Evolutionary conservation across 2,797 vertebrate genomes (phyloP), one percentile per base, ranked within the genome.

Genomic region (Nyctalus aviator): DNA sequence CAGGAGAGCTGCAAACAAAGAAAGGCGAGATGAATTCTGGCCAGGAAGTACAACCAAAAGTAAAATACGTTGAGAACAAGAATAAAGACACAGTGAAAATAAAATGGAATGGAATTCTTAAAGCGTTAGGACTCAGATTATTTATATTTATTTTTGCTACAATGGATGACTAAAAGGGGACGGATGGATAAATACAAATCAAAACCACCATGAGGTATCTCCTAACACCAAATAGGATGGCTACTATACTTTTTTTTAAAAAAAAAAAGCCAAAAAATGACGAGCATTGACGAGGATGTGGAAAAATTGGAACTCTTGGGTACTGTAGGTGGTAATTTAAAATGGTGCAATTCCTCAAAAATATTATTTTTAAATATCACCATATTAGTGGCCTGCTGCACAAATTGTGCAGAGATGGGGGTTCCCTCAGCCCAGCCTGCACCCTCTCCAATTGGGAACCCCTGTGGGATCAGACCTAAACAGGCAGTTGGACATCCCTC

Each of bases 1-100:
- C 90, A 84, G 3, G 57, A 66, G 91, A 84, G 77, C 98, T 98
- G 32, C 69, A 95, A 97, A 96, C 0, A 96, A 6, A 92, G 90
- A 93, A 89, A 90, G 0, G 83, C 44, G 10, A 25, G 48, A 12
- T 62, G 62, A 86, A 23, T 30, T 23, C 20, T 23, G 37, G 1
- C 30, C 30, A 23, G 48, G 25, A 20, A 37, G 10, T 8, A 68
- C 27, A 75, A 46, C 4, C 3, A 2, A 7, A n/a, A 57, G 14
- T 41, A 50, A 32, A 77, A 73, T 55, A 27, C 18, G n/a, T 21
- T 48, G 4, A 83, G 41, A 78, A 44, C 44, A 30, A 75, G n/a
- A 32, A 62, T 12, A 48, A 57, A 87, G 59, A 71, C 14, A 77
- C 6, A n/a, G 6, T n/a, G n/a, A 55, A 92, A 88, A 8, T 48